Evolutionary conservation across 2,797 vertebrate genomes (phyloP), one percentile per base, ranked within the genome.

Genomic region (Liparis tanakae): DNA sequence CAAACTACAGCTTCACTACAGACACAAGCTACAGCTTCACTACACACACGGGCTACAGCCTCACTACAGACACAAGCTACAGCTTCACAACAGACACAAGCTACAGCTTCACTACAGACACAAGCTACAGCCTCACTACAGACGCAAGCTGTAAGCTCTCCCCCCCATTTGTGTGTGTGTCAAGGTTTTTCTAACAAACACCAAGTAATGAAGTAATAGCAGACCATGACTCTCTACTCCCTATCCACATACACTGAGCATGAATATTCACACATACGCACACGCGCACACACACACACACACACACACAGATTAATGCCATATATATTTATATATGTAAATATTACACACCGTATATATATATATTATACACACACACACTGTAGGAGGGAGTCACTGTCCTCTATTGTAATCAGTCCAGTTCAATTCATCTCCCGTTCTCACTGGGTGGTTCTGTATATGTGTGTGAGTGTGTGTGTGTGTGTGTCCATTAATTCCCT

Each of bases 221-320:
- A 58, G 72, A 83, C 78, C 80, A 77, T 81, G 84, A 83, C 78
- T 63, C 63, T 71, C 54, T 36, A 44, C 69, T 76, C 60, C 62
- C 79, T 71, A 78, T 80, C 78, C 70, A 70, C 67, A 72, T 76
- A 73, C 79, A 64, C 78, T 53, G 67, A 39, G 34, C 69, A 83
- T 90, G 67, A 90, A 90, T 89, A 91, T 85, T 87, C 82, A 89
- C 54, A 17, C 22, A 48, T 89, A 91, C 85, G 86, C 82, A 89
- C 54, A 17, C 22, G 43, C 70, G 62, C 74, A 76, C 58, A 64
- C 70, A 69, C 55, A 68, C 74, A 76, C 62, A 61, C 70, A 69
- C 58, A 76, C 51, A 64, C 61, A 71, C 44, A 55, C 60, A 59
- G 37, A 70, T 50, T 30, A 30, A 30, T 30, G 25, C 2, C 25